These are phyloP conservation scores for Paracentrotus lividus DNA, from an alignment of 53 echinoderm and acorn worm species.

Conservation along the genomic window DNA sequence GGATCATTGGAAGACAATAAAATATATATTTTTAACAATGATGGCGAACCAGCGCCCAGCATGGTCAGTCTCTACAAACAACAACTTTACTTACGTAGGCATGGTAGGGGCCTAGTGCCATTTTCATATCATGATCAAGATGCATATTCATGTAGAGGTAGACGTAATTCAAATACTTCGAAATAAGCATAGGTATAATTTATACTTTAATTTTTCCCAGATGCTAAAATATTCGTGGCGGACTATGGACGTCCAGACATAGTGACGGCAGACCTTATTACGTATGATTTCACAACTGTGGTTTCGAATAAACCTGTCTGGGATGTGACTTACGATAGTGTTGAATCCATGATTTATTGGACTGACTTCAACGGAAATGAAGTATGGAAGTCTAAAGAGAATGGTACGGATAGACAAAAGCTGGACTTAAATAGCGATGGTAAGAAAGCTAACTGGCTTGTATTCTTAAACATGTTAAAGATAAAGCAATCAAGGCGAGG, in stretches of 20 bases:
- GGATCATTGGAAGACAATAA: no score
- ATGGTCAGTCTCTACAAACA: no score
- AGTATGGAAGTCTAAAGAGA: neutral
- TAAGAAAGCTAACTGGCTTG: neutral
- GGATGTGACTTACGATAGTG: slow-evolving; percentile 23
- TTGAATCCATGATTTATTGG: neutral
- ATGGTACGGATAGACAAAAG: neutral
- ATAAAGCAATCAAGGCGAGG: no score
- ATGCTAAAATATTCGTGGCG: slow-evolving; percentile 18
- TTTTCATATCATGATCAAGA: no score
- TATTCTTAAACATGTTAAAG: no score
- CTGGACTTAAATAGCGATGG: neutral
- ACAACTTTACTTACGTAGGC: no score
- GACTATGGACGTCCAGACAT: neutral
- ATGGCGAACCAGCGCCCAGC: no score
- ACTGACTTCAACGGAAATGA: neutral
- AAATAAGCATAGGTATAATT: no score
- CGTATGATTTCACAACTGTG: neutral
- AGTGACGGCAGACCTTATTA: neutral
- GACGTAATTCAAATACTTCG: no score
- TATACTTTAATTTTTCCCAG: neutral
- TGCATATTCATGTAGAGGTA: no score
- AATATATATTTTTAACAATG: no score
- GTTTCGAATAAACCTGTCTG: neutral
- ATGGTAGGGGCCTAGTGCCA: no score